Evolutionary conservation across 2,888 invertebrate species (phyloP), one percentile per base, ranked within the genome.

Genomic region (Strigamia maritima): DNA sequence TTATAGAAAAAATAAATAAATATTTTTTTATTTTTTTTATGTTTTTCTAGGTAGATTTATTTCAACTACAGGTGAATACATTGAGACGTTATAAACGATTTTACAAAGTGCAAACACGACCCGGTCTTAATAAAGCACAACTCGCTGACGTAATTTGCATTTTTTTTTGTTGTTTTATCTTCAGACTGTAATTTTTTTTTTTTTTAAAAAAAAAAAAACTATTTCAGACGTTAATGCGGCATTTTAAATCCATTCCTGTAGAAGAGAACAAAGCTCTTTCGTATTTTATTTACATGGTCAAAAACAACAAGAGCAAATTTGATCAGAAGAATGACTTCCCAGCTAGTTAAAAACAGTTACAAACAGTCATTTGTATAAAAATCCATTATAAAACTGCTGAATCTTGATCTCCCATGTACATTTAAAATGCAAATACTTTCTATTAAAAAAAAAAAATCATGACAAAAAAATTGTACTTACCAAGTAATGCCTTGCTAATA

Each of bases 271-370:
- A 98, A 86, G 93, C 94, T 76, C 89, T 97, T 81, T 94, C 97
- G 76, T 95, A 93, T 85, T 98, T 98, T 86, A 95, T 98, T 84
- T 97, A 97, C 86, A 95, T 94, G 89, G 95, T 97, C 3, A 97
- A 97, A 88, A 94, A 94, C 78, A 95, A 96, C 86, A 91, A 92
- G 82, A 94, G 94, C 86, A 93, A 94, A 85, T 87, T 94, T 84
- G 94, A 95, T 86, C 92, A 92, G 86, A 93, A 92, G 14, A 76
- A 7, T 26, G 80, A 80, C 38, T 70, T 77, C 31, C 35, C 78
- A 19, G 70, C 75, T 7, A 80, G 76, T 38, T 80, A 78, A 49
- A 77, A 75, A 12, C 19, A 6, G n/a, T n/a, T n/a, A n/a, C n/a
- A 35, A 75, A 22, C 6, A 31, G 19, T 26, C 24, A 65, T 24